phyloP scores from a whole-genome alignment of 1,140 invertebrate species.

The Drosophila truncata region DNA sequence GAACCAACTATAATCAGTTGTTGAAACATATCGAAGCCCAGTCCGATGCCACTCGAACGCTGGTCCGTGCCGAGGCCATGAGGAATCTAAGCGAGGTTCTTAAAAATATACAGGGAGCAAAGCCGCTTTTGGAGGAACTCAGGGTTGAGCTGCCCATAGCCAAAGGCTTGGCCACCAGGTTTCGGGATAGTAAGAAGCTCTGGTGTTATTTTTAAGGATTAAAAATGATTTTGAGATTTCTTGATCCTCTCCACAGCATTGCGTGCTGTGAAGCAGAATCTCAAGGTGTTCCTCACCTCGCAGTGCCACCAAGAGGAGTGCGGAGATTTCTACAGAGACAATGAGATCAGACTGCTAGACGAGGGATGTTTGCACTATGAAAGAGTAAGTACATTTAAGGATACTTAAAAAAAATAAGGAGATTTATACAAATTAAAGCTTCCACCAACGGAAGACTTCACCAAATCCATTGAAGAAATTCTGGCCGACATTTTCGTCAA shows the following conservation, averaged over 20 bases:
- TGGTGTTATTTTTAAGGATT: background rate
- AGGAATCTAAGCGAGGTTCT: background rate
- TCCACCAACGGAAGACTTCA: slow-evolving; percentile 1
- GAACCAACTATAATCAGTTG: slow-evolving; percentile 9
- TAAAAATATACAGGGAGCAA: background rate
- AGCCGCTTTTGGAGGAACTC: slow-evolving; percentile 2
- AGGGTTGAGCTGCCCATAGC: background rate
- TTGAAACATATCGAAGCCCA: background rate
- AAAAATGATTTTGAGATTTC: no score
- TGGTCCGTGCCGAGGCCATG: background rate
- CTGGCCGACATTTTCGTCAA: background rate
- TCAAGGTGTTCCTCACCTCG: slow-evolving; percentile 3
- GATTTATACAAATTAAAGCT: background rate
- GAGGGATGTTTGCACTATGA: slow-evolving; percentile 39
- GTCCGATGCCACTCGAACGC: background rate
- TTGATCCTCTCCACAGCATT: slow-evolving; percentile 6
- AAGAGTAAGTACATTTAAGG: slow-evolving; percentile 3
- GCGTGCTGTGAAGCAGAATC: slow-evolving; percentile 15
- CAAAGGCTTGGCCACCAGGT: slow-evolving; percentile 18
- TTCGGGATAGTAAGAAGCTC: slow-evolving; percentile 19
- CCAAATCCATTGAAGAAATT: background rate
- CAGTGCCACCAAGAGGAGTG: slow-evolving; percentile 12
- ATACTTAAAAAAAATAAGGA: background rate
- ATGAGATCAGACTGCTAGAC: slow-evolving; percentile 26
- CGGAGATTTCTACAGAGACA: slow-evolving; percentile 8